Base-by-base conservation (phyloP, 2,888 invertebrate species). In the Junonia oenone region DNA sequence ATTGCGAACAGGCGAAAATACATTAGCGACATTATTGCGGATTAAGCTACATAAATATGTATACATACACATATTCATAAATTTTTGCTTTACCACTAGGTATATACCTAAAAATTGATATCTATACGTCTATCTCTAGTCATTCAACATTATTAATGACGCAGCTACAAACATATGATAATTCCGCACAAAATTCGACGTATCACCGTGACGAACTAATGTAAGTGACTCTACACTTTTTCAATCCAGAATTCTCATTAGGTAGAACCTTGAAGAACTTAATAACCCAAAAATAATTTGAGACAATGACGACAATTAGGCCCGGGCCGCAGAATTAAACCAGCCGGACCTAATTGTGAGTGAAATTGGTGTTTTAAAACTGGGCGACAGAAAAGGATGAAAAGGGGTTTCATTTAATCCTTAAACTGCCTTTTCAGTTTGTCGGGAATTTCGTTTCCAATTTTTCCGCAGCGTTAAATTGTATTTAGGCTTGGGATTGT, bases 221-320 rank as follows among this genome's bases (percentile, higher is more conserved):
- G 51, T 14, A 35, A 27, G 35, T 47, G 53, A 53, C 40, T 26
- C 15, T 13, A 27, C 37, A 38, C 8, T 17, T 46, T 53, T 6
- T n/a, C 14, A 13, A 6, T 43, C 8, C n/a, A 15, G 43, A 43
- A 54, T 35, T 45, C 14, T 45, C 48, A 49, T 45, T 45, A 38
- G 47, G 37, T 19, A 19, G 33, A 19, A 35, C 45, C 15, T 40
- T 31, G 13, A 27, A 47, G 29, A 54, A 54, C 54, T 55, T 29
- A 45, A 55, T 60, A 51, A 49, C 31, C 55, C 60, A 49, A 51
- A 51, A 55, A 55, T 55, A 52, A 57, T 56, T 40, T 57, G 26
- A 53, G 50, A 52, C 47, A 55, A 38, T 38, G 51, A 17, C 51
- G 45, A 55, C 52, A 50, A 55, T 60, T 57, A 57, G 46, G 49